Evolutionary conservation across 2,888 invertebrate genomes (phyloP).

Genomic region (Volucella inanis): DNA sequence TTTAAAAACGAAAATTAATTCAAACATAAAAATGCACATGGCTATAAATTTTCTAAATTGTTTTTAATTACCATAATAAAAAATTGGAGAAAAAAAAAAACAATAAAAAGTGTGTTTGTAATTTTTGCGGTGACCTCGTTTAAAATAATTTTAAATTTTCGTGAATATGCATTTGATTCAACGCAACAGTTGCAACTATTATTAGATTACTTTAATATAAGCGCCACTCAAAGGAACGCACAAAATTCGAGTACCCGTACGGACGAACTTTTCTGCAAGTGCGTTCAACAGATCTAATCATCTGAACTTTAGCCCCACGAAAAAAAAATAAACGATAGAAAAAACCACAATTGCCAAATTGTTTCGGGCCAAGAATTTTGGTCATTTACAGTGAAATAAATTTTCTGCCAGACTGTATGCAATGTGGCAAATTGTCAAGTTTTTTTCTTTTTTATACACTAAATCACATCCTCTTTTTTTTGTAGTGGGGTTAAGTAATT

Average conservation of each 20-base stretch:
- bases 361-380: slow-evolving; percentile 61
- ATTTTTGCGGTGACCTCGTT: slow-evolving; percentile 50
- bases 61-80: slow-evolving; percentile 48
- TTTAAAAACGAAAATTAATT: background rate
- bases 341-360: slow-evolving; percentile 9
- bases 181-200: slow-evolving; percentile 40
- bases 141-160: slow-evolving; percentile 11
- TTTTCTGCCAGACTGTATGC: slow-evolving; percentile 43
- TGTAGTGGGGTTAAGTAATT: slow-evolving; percentile 30
- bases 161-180: slow-evolving; percentile 9
- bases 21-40: slow-evolving; percentile 18
- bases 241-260: slow-evolving; percentile 12
- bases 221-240: slow-evolving; percentile 55
- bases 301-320: slow-evolving; percentile 56
- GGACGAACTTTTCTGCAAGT: slow-evolving; percentile 39
- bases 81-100: background rate
- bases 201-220: slow-evolving; percentile 59
- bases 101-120: slow-evolving; percentile 30
- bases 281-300: slow-evolving; percentile 60
- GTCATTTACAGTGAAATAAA: slow-evolving; percentile 49
- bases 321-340: slow-evolving; percentile 7
- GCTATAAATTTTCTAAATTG: slow-evolving; percentile 46
- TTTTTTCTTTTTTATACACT: slow-evolving; percentile 26
- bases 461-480: slow-evolving; percentile 28
- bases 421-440: slow-evolving; percentile 66